Evolutionary conservation across 1,140 invertebrate species (phyloP), one percentile per base, ranked within the genome.

Genomic region (Lycorma delicatula): DNA sequence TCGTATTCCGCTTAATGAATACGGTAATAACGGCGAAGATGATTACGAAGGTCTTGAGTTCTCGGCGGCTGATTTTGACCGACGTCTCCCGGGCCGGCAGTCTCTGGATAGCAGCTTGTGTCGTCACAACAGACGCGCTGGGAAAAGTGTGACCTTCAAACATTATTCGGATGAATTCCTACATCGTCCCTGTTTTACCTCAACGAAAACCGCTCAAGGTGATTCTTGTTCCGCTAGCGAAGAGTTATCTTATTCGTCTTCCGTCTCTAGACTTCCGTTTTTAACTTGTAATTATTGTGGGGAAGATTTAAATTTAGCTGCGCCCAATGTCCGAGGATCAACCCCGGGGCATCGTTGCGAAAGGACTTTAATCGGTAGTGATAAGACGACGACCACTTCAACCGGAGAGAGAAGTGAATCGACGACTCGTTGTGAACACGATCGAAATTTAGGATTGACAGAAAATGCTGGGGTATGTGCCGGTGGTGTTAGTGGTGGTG

Each of bases 21-120:
- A 38, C 13, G 36, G 36, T 18, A 18, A 38, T 7, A 2, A 22
- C 3, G 41, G 23, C 16, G 41, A 44, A 7, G 41, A 44, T 22
- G 18, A 6, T 22, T 44, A 3, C 41, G 41, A 44, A 16, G 48
- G 58, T 27, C 58, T 41, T 18, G 53, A 11, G 52, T 46, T 20
- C 25, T n/a, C 6, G 12, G 29, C 26, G 9, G 25, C 20, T 36
- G 46, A 57, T 31, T 48, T 57, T 31, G 22, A 51, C 29, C 56
- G 56, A 12, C 22, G 47, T n/a, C 41, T 51, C 12, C 44, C 41
- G 6, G 56, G 56, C n/a, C 56, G 56, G 18, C 56, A 57, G 25
- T 57, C 56, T 5, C 48, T 57, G 12, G 56, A 57, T 26, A 57
- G 47, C 13, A 28, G 49, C n/a, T 18, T 22, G 18, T 53, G 51